Evolutionary conservation across 1,140 invertebrate genomes (phyloP), one percentile per base, ranked within the genome.

Genomic region (Drosophila pandora): DNA sequence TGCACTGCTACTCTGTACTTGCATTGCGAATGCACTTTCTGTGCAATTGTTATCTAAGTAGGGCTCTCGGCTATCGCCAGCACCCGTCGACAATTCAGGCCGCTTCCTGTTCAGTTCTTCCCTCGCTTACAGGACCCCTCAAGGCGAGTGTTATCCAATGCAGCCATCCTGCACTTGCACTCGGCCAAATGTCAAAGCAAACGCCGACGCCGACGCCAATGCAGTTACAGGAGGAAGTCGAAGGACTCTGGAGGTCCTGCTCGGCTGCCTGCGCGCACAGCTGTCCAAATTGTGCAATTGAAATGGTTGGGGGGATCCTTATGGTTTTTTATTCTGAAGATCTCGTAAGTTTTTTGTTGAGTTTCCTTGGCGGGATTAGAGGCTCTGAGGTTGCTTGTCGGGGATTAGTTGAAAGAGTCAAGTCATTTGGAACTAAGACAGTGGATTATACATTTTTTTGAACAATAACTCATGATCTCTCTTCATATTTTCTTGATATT

Each of bases 61-160:
- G 83, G 83, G 84, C 83, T 88, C 83, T 89, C 84, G 83, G 83
- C 73, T 88, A 88, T 88, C 83, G 37, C 23, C 48, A 21, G 9
- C 12, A 8, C 45, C 22, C 37, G 39, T 8, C 60, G 37, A 43
- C 23, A 39, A 32, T 50, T 63, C 32, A 47, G 53, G 47, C 74
- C 60, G 79, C 70, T 87, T 87, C 82, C 82, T 79, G 81, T 85
- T 32, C 32, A 28, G 32, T 32, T 73, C 28, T 49, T 45, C 59
- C 39, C 57, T 77, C 62, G 64, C 68, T 76, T 72, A 71, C 68
- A 71, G 47, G 65, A 56, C 60, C 71, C 71, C 71, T 75, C 54
- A 41, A 74, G 70, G 47, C 52, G 68, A 32, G 10, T 43, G 41
- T n/a, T 21, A 43, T 43, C 41, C 41, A 21, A 43, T 43, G 13